Base-by-base conservation (phyloP, 2,888 invertebrate genomes). In the Argyra leucocephala region DNA sequence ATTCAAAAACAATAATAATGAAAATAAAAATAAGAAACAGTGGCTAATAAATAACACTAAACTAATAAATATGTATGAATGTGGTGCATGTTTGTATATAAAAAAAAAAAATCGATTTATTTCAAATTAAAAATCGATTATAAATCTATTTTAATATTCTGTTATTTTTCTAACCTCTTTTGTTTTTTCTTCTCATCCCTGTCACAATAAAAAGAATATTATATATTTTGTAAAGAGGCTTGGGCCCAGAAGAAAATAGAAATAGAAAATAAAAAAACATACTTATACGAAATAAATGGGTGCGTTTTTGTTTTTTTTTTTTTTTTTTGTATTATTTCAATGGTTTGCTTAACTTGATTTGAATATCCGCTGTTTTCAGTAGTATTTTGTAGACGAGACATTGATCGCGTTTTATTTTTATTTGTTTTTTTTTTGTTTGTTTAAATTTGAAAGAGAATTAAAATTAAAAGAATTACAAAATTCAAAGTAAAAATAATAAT, bases 61-160 rank as follows among this genome's bases (percentile, higher is more conserved):
- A 6, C 12, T 31, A 31, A 31, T 6, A 31, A 10, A 31, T 12
- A 31, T 31, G 7, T 31, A 31, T 31, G 7, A 31, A 6, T 31
- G 2, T 31, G 31, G 1, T 31, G 3, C 31, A 10, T 31, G 12
- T 12, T 31, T 31, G 31, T 31, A 31, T 31, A 31, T n/a, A n/a
- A n/a, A n/a, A n/a, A 31, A 31, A 31, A 31, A 48, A 48, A 12
- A 48, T 48, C 15, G n/a, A 48, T 48, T 48, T 48, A 48, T 48
- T 48, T 48, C n/a, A 48, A 48, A 48, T 48, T 48, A 48, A 48
- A 48, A 48, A 48, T 48, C 48, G 48, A 48, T 48, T 48, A 48
- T 48, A 48, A 48, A 48, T 48, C 48, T 48, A 48, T 48, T 48
- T 48, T 48, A 48, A 48, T 48, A 18, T 48, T 15, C 48, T 48